Evolutionary conservation across 1,140 invertebrate genomes (phyloP), one percentile per base, ranked within the genome.

Genomic region (Telenomus remus): DNA sequence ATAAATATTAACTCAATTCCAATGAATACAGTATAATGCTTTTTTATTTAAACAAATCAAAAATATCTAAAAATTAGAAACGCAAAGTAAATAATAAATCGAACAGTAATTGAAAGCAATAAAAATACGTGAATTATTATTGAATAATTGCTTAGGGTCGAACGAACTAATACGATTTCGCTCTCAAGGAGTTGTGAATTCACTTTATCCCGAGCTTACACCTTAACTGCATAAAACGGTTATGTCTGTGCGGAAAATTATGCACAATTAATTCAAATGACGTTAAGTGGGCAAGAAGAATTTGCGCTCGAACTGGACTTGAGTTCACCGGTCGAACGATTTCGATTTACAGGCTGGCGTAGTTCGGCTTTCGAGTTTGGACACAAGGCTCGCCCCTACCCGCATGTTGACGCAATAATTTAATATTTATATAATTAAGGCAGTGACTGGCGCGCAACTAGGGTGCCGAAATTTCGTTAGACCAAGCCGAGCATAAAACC

Each of bases 371-470:
- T 56, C 54, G 61, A 70, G 66, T 69, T 69, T 60, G 39, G 49
- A 48, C 42, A 53, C 59, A 72, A 56, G 43, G 59, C 55, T 51
- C 43, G 49, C 42, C 59, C 71, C 71, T 50, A 53, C 56, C 76
- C 66, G 79, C 56, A 80, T 66, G 61, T 64, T 69, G 75, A 74
- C 69, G 71, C 71, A 73, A 83, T 84, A 85, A 85, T 81, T 79
- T 82, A 85, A 86, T 87, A 85, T 87, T 87, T 86, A 84, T 86
- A 85, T 81, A 84, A 87, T 86, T 85, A 84, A 85, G 60, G 56
- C 76, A 71, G 76, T 77, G 76, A 70, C 70, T 77, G 82, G 73
- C 57, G 65, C 50, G 64, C 55, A 56, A 77, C 50, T 54, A 68
- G 81, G 80, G 75, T 74, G 69, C 59, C 49, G 70, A 82, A 84